These are phyloP conservation scores for Tineola bisselliella DNA, from an alignment of 2,888 invertebrate species.

Conservation along the genomic window DNA sequence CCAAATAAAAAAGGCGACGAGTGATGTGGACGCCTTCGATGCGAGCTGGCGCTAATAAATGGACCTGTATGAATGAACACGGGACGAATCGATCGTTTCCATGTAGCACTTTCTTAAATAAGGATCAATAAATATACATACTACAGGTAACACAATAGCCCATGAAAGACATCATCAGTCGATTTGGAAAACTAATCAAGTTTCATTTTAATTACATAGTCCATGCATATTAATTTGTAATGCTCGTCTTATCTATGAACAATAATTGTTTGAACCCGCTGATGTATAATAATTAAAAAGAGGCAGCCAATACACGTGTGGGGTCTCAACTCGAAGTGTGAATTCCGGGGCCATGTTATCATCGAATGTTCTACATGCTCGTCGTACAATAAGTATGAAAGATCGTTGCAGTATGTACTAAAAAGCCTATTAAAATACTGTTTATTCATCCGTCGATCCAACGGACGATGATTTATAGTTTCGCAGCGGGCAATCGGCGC, in stretches of 20 bases:
- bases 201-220: no score
- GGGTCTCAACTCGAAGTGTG: conserved; percentile 5
- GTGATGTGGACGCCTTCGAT: conserved; percentile 35
- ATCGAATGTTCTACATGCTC: conserved; percentile 32
- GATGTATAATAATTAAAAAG: neutral
- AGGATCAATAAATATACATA: neutral
- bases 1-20: conserved; percentile 57
- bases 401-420: conserved; percentile 32
- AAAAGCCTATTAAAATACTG: conserved; percentile 63
- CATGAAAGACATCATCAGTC: no score
- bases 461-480: conserved; percentile 61
- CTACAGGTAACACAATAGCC: neutral
- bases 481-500: conserved; percentile 57
- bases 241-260: neutral
- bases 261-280: neutral
- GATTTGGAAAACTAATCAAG: no score
- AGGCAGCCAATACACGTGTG: neutral
- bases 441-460: conserved; percentile 49
- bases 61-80: conserved; percentile 31
- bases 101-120: neutral
- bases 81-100: conserved; percentile 24
- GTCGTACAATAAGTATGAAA: conserved; percentile 19
- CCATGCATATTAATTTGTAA: no score
- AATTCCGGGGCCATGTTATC: conserved; percentile 19
- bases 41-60: conserved; percentile 51